phyloP scores from a whole-genome alignment of 53 echinoderm and acorn worm genomes.

The Hippasteria phrygiana region DNA sequence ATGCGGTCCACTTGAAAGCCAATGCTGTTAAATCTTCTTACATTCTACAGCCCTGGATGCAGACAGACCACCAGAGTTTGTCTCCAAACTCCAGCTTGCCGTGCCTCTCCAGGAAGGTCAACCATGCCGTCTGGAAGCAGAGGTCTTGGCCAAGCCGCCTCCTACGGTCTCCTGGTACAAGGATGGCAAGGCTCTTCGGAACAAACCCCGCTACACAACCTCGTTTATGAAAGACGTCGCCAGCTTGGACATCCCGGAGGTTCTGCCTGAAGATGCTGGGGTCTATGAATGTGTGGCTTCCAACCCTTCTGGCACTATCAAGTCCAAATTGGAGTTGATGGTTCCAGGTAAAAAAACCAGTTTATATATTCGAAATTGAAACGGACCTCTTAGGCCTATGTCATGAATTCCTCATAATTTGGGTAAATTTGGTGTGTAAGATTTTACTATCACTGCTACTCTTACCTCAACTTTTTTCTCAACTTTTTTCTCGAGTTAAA shows the following conservation, averaged over 20 bases:
- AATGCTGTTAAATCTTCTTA: not conserved
- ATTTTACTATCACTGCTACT: no score
- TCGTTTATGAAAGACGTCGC: constrained; percentile 73
- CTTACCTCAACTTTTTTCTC: no score
- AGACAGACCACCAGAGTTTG: constrained; percentile 81
- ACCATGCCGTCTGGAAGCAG: constrained; percentile 70
- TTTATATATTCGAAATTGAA: no score
- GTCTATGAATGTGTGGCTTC: constrained; percentile 89
- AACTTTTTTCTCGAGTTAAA: no score
- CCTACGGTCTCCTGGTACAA: constrained; percentile 92
- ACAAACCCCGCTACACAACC: constrained; percentile 72
- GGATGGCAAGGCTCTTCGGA: constrained; percentile 82
- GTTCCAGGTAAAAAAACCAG: constrained; percentile 93
- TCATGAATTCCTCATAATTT: no score
- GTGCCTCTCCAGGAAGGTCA: constrained; percentile 77
- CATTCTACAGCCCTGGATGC: constrained; percentile 59
- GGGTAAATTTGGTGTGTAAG: no score
- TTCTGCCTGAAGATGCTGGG: constrained; percentile 85
- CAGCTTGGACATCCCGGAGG: constrained; percentile 80
- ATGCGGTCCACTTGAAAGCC: no score
- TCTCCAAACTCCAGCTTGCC: constrained; percentile 43
- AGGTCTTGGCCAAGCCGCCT: constrained; percentile 81
- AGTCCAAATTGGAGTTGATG: constrained; percentile 78
- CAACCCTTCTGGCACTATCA: constrained; percentile 84
- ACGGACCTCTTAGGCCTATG: no score